A percentile compares a stretch with the other conserved stretches of the same genome.
These are phyloP conservation scores for Carapus acus DNA, from an alignment of 2,797 vertebrate species.

Conservation along the genomic window DNA sequence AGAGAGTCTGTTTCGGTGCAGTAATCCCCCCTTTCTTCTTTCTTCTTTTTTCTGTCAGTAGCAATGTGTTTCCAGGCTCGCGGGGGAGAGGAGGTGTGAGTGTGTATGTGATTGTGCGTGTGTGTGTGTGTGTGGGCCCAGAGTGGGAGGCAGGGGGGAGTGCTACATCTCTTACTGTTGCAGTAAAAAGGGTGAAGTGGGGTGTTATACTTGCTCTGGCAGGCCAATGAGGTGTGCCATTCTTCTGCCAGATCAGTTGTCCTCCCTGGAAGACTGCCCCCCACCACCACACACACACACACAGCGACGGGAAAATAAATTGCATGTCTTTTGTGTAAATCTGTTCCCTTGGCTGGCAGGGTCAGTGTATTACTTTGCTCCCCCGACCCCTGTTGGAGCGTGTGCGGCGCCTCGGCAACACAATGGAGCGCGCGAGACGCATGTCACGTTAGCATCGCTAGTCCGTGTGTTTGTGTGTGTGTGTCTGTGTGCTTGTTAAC, in stretches of 20 bases:
- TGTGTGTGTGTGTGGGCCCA: too few species aligned
- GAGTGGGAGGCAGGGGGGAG: conserved; percentile 10
- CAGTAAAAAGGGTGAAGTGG: conserved; percentile 16
- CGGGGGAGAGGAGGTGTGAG: too few species aligned
- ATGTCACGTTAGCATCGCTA: conserved; percentile 4
- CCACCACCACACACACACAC: conserved; percentile 31
- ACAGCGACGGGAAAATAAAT: conserved; percentile 35
- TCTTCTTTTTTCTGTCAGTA: not conserved
- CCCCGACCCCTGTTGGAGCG: conserved; percentile 6
- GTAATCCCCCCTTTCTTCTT: too few species aligned
- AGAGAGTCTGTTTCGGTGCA: too few species aligned
- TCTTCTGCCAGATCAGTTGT: conserved; percentile 19
- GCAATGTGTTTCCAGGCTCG: conserved; percentile 5
- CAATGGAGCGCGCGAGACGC: not conserved
- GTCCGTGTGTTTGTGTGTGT: conserved; percentile 8
- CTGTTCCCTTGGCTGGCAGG: conserved; percentile 19
- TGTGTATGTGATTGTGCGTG: too few species aligned
- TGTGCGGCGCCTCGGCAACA: not conserved
- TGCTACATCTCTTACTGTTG: conserved; percentile 37
- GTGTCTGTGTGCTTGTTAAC: conserved; percentile 17
- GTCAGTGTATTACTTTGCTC: conserved; percentile 11
- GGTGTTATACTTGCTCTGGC: conserved; percentile 24
- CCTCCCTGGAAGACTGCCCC: conserved; percentile 23
- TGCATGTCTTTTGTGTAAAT: conserved; percentile 26
- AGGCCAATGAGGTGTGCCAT: conserved; percentile 23